Base-by-base conservation (phyloP, 53 echinoderm and acorn worm genomes). In the Holothuria leucospilota region DNA sequence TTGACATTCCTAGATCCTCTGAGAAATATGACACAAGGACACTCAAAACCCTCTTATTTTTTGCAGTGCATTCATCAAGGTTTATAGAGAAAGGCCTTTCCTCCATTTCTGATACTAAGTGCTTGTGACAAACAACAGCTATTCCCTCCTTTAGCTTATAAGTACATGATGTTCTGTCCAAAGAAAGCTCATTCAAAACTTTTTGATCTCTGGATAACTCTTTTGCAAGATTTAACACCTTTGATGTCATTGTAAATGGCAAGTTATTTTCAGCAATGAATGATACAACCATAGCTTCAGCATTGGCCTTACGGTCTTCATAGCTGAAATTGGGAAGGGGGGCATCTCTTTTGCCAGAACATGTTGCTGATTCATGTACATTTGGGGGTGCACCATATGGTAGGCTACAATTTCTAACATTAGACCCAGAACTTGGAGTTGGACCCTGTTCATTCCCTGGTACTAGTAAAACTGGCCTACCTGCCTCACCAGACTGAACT, bases 401-500 rank as follows among this genome's bases (percentile, higher is more conserved):
- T 8, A 88, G 60, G 62, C 26, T 51, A 80, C 87, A 87, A 16
- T 20, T 29, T 63, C 40, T 39, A 29, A 34, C 42, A 53, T 24
- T 66, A 20, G 15, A 39, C 60, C 49, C 29, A 61, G 69, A 38
- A n/a, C n/a, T n/a, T n/a, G n/a, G n/a, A n/a, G n/a, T n/a, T n/a
- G n/a, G n/a, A n/a, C n/a, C n/a, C n/a, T n/a, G n/a, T n/a, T n/a
- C n/a, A n/a, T n/a, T n/a, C n/a, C n/a, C n/a, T n/a, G n/a, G n/a
- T n/a, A n/a, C n/a, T n/a, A n/a, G n/a, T n/a, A n/a, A n/a, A n/a
- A n/a, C n/a, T 28, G 83, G 88, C 82, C 82, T 82, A 82, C 83
- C 82, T 34, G 88, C 82, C 39, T 88, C 88, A 59, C 88, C 88
- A 69, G 88, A 88, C 82, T 88, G 82, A 82, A 88, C 88, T 29